Base-by-base conservation (phyloP, 2,888 invertebrate genomes). In the Eristalinus aeneus region DNA sequence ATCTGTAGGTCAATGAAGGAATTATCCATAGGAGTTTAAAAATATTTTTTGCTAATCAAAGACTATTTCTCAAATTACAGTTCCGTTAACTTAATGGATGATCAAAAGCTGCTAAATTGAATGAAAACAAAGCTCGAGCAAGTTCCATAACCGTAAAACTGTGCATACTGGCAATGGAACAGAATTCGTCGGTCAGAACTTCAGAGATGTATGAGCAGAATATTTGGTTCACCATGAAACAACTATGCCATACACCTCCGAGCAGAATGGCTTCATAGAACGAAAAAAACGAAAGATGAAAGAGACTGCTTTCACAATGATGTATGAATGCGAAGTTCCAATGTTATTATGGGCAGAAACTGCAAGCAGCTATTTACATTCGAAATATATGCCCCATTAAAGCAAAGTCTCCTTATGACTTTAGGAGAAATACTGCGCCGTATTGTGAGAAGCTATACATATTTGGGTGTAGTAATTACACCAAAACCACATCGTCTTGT, bases 401-500 rank as follows among this genome's bases (percentile, higher is more conserved):
- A 22, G 0, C 23, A 22, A 56, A 56, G 22, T 56, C 23, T 16
- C 56, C 56, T 1, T 56, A 56, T 56, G 22, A 23, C 2, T 20
- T 56, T 5, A 22, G 23, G 9, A 16, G 22, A 20, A 20, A 20
- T 22, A 20, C 20, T 20, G 22, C 20, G 11, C 39, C 39, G 11
- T 12, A 2, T 39, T 39, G 8, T 3, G 39, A 39, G n/a, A 39
- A 39, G 39, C 39, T 2, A 39, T 39, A 39, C n/a, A 39, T n/a
- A n/a, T 39, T 39, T 39, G 39, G n/a, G 1, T 39, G 39, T 8
- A 6, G 39, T 39, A 8, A 2, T 12, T 36, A 72, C 61, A 12
- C 61, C 72, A 22, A 76, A 77, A 39, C 54, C 46, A 63, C 68
- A 61, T 61, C 39, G 6, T 39, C 39, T 10, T 12, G n/a, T 2